Evolutionary conservation across 2,888 invertebrate genomes (phyloP), one percentile per base, ranked within the genome.

Genomic region (Barypeithes pellucidus): DNA sequence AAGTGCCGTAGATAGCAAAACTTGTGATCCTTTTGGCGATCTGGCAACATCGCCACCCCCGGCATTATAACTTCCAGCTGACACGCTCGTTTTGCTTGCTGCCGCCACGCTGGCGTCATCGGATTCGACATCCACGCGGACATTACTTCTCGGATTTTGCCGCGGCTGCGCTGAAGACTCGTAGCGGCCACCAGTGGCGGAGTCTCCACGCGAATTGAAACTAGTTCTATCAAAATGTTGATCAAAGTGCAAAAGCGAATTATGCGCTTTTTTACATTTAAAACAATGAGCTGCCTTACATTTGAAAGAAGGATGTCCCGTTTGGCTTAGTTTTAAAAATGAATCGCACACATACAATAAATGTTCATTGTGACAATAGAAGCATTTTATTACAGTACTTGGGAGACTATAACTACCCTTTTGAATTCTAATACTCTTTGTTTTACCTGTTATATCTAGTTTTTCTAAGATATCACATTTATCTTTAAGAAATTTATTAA

Each of bases 401-500:
- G 18, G 22, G 7, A 12, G 14, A 45, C 14, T 45, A 7, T n/a
- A 20, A 8, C 5, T 11, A n/a, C 29, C 59, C 11, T 59, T 59
- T 59, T 29, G n/a, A 14, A 3, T 16, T 24, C 33, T 33, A 22
- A 45, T 47, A 24, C 59, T 9, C 3, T 3, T 59, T n/a, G 14
- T 12, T 33, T 65, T 65, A 65, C 18, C 36, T 18, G 65, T 36
- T 7, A 65, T 29, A 18, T 67, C 57, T 36, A 73, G 8, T 60
- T 68, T 72, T 75, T 75, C 75, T 61, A 75, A 54, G 9, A 75
- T 20, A 7, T 73, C 67, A 29, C 73, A 75, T 33, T 12, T 39
- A 5, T 39, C 11, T 39, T 39, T 39, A 5, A 39, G 9, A 39
- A 39, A 75, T 39, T 33, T 70, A 29, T 67, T 75, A 4, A 75